phyloP scores from a whole-genome alignment of 2,113 vertebrate genomes.

The Cyprinodon brontotheroides region DNA sequence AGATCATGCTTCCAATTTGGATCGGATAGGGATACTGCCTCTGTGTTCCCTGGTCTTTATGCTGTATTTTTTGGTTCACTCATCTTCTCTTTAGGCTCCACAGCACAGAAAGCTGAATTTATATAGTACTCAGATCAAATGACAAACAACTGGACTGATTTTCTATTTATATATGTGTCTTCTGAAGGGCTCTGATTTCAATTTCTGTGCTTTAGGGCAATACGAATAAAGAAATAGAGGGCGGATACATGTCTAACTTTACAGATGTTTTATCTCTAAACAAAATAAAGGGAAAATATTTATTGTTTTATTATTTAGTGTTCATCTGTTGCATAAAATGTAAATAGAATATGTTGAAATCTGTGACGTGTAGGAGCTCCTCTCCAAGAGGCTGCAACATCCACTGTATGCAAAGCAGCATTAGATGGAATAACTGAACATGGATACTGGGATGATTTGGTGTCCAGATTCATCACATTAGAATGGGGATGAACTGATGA shows the following conservation, averaged over 20 bases:
- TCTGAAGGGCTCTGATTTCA: no score
- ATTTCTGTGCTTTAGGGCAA: no score
- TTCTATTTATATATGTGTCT: no score
- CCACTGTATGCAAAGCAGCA: constrained; percentile 22
- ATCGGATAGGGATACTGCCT: no score
- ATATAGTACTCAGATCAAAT: no score
- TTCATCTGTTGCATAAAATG: background rate
- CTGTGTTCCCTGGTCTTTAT: no score
- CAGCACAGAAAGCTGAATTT: no score
- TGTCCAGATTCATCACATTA: constrained; percentile 37
- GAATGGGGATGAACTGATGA: constrained; percentile 17
- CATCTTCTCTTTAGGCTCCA: no score
- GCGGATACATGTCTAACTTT: background rate
- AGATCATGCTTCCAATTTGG: no score
- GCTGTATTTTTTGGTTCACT: no score
- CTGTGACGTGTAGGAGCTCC: background rate
- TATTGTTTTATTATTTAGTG: background rate
- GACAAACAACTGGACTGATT: no score
- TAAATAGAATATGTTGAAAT: background rate
- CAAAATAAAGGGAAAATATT: no score
- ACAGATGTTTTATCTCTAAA: background rate
- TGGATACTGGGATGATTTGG: constrained; percentile 22
- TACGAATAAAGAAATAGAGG: background rate
- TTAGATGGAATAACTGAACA: constrained; percentile 30
- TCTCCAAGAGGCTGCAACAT: background rate